Base-by-base conservation (phyloP, 37 sponge, comb jelly and placozoan species). In the Oopsacas minuta region DNA sequence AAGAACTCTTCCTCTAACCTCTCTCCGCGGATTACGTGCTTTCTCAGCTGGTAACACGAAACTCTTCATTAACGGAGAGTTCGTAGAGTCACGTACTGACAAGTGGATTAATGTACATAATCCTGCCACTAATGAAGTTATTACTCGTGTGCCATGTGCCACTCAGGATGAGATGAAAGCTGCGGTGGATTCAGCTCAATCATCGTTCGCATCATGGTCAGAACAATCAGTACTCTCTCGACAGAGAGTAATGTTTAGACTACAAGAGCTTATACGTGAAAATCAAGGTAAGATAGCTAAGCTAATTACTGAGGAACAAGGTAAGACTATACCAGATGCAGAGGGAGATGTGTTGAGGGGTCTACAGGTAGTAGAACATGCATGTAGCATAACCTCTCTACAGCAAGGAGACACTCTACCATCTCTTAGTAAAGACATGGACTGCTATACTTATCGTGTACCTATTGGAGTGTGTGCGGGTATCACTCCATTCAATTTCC, bases 381-480 rank as follows among this genome's bases (percentile, higher is more conserved):
- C 91, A 69, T 97, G 99, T 51, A 88, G 90, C 38, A 91, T 94
- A 39, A 92, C 99, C 5, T 88, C 88, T 30, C 91, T 97, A 1
- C 94, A 93, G 52, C 90, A 93, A 35, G 99, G 99, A 35, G 99
- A 97, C 83, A 97, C 95, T 7, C 86, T 97, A 15, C 91, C 92
- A 32, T 81, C 88, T 0, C 86, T 97, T 37, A 90, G 88, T 38
- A 91, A 91, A 36, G 99, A 97, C 89, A 92, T 97, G 95, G 99
- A 97, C 88, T 94, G 94, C 35, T 92, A 93, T 85, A 90, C 93
- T 32, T 94, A 93, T 86, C 81, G 99, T 35, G 92, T 89, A 37
- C 99, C 99, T 0, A 88, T 97, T 37, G 99, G 99, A 0, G 95
- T 97, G 82, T 94, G 95, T 89, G 92, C 99, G 0, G 99, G 99